phyloP scores from a whole-genome alignment of 2,888 invertebrate genomes.

The Pollenia angustigena region DNA sequence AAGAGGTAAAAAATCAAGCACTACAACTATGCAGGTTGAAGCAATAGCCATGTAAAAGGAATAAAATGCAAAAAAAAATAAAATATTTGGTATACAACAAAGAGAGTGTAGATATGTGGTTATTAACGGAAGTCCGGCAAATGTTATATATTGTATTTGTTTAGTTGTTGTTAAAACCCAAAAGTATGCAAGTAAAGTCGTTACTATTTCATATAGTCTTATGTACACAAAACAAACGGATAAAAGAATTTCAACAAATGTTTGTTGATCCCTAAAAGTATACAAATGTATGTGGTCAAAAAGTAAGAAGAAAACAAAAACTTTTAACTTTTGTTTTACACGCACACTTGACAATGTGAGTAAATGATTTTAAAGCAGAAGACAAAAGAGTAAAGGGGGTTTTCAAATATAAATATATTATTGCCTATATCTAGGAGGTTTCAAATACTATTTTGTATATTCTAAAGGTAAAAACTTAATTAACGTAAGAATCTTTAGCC shows the following conservation, averaged over 20 bases:
- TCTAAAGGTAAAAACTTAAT: constrained; percentile 28
- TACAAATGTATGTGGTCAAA: constrained; percentile 48
- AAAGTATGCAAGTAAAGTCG: neutral
- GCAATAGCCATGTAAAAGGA: neutral
- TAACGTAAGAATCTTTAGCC: neutral
- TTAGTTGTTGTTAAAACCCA: neutral
- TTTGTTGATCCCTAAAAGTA: constrained; percentile 34
- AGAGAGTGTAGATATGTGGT: neutral
- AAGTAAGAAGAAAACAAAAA: no score
- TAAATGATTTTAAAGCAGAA: neutral
- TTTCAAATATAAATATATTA: neutral
- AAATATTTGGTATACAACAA: neutral
- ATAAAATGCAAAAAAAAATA: neutral
- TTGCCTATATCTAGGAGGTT: constrained; percentile 1
- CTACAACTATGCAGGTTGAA: neutral
- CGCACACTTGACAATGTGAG: no score
- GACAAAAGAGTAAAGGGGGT: neutral
- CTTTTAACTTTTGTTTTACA: no score
- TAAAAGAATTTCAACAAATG: constrained; percentile 27
- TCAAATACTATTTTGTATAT: neutral
- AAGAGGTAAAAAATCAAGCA: constrained; percentile 12
- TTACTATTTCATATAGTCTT: neutral
- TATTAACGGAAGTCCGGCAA: neutral
- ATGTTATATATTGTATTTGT: constrained; percentile 10
- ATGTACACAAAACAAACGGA: neutral